phyloP scores from a whole-genome alignment of 2,113 vertebrate species.

The Saimiri boliviensis region DNA sequence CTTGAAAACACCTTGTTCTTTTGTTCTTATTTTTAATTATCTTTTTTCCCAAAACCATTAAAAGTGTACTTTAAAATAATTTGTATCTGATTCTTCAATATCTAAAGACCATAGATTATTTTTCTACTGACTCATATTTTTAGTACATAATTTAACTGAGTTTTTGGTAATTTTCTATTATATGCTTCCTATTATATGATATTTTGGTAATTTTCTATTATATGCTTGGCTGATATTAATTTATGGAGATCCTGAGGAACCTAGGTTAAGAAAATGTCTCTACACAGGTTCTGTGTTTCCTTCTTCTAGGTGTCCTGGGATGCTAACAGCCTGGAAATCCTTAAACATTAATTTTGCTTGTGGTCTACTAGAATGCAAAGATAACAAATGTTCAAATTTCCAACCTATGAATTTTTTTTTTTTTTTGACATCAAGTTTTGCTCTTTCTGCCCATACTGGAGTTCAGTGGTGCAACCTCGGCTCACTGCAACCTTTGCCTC shows the following conservation, averaged over 20 bases:
- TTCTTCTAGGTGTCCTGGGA: background rate
- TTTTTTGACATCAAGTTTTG: background rate
- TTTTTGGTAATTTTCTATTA: slow-evolving; percentile 17
- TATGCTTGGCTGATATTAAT: background rate
- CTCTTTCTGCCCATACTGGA: too few relatives aligned
- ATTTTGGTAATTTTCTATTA: background rate
- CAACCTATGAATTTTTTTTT: background rate
- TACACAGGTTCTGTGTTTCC: background rate
- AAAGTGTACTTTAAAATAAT: background rate
- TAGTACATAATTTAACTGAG: background rate
- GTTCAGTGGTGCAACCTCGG: too few relatives aligned
- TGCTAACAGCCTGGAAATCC: background rate
- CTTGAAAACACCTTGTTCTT: background rate
- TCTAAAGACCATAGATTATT: background rate
- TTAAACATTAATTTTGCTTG: slow-evolving; percentile 9
- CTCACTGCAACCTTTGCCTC: too few relatives aligned
- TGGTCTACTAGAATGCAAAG: background rate
- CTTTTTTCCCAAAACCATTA: background rate
- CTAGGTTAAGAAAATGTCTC: background rate
- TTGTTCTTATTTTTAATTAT: background rate
- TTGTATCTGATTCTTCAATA: background rate
- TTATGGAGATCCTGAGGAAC: background rate
- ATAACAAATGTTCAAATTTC: background rate
- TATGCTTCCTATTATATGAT: background rate
- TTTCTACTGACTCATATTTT: background rate